phyloP scores from a whole-genome alignment of 2,797 vertebrate genomes.

The Dryobates pubescens region DNA sequence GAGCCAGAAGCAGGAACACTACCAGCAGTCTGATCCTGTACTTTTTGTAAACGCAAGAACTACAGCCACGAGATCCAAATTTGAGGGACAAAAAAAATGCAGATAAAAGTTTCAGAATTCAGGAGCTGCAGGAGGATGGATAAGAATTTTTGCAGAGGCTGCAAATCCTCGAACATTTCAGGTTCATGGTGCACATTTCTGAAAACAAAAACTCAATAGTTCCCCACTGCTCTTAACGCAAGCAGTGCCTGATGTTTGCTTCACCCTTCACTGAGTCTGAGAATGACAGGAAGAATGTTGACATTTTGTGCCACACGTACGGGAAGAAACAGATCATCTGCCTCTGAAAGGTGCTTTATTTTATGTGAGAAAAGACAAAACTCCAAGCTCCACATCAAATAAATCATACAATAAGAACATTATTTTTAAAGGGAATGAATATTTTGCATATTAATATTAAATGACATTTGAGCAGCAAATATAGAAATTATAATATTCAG shows the following conservation, averaged over 20 bases:
- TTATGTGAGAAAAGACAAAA: conserved; percentile 67
- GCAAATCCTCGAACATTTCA: not conserved
- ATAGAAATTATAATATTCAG: conserved; percentile 52
- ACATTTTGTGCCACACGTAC: conserved; percentile 57
- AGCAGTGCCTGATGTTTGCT: conserved; percentile 47
- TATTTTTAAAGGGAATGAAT: conserved; percentile 62
- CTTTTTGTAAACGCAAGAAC: not conserved
- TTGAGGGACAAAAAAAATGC: not conserved
- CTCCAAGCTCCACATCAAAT: conserved; percentile 59
- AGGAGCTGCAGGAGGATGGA: accelerated
- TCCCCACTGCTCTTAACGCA: not conserved
- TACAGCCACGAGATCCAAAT: not conserved
- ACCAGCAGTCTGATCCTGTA: not conserved
- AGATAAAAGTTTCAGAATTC: conserved; percentile 20
- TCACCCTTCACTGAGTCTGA: conserved; percentile 32
- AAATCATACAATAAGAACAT: conserved; percentile 68
- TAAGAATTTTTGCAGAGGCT: conserved; percentile 4
- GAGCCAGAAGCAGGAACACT: not conserved
- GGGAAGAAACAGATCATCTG: conserved; percentile 48
- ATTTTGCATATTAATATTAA: conserved; percentile 72
- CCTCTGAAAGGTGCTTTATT: conserved; percentile 65
- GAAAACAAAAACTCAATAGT: conserved; percentile 38
- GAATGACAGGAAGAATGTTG: conserved; percentile 66
- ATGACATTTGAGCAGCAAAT: conserved; percentile 48
- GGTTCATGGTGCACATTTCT: conserved; percentile 10